Base-by-base conservation (phyloP, 2,888 invertebrate species). In the Rhabditoides inermis region DNA sequence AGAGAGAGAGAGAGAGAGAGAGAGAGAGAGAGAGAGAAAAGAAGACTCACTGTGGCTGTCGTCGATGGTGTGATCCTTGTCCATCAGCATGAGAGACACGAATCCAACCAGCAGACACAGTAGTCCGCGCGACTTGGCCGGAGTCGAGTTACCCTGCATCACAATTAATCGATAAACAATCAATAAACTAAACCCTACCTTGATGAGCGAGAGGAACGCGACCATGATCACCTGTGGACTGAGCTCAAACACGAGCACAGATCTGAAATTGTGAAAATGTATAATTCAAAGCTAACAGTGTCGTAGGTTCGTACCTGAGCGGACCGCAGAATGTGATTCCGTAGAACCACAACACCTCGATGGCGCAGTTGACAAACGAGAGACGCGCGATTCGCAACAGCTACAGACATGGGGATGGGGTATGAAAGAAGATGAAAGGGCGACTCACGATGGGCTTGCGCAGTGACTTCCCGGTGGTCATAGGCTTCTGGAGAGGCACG, bases 251-350 rank as follows among this genome's bases (percentile, higher is more conserved):
- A 82, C 69, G 25, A 82, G 70, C 36, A 81, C 61, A 73, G 77
- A 71, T 49, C 68, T 66, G 56, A 74, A 61, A 50, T 23, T n/a
- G n/a, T n/a, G n/a, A n/a, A 23, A 48, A n/a, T 48, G 1, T 50
- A 20, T 20, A 6, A 4, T 32, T 51, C 0, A 12, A 36, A 25
- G 10, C 44, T 15, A 22, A 18, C 10, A 22, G 22, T 12, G 25
- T 22, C 7, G 7, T 18, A 12, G 25, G 10, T 12, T 41, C 46
- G n/a, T 37, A 65, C 74, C 80, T 75, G 12, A 82, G 69, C 2
- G 82, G 81, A 7, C 82, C 82, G 71, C 81, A 81, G 10, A 80
- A 76, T 0, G 80, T 79, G n/a, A 82, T 75, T 2, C 81, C 81
- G 75, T 81, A 81, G 57, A 81, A 73, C 81, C 81, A 81, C 12